Percentiles rank a stretch among this genome's conserved stretches.
These are phyloP conservation scores for Vulpes ferrilata DNA, from an alignment of 2,113 vertebrate genomes.

Conservation along the genomic window DNA sequence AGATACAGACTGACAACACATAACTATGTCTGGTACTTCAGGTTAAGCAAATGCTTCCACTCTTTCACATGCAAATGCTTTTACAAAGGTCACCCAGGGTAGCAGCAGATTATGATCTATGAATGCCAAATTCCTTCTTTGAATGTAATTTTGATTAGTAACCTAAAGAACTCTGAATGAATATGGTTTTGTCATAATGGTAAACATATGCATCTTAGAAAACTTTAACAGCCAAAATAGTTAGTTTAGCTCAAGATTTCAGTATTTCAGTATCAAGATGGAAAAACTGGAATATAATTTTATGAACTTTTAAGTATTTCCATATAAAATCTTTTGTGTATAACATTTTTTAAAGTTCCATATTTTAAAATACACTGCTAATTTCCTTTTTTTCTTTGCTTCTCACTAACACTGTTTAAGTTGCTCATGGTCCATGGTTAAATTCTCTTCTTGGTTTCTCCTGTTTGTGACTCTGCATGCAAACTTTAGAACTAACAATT, in stretches of 20 bases:
- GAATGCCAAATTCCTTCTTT: constrained; percentile 45
- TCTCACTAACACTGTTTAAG: background rate
- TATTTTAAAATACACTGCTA: background rate
- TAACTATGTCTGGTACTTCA: background rate
- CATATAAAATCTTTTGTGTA: background rate
- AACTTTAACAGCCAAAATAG: constrained; percentile 6
- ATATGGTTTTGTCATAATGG: constrained; percentile 23
- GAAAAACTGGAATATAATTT: background rate
- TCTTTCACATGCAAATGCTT: background rate
- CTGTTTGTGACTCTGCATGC: background rate
- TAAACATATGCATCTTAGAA: constrained; percentile 28
- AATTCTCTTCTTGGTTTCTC: background rate
- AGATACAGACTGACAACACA: constrained; percentile 25
- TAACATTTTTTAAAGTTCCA: background rate
- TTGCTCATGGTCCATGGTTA: background rate
- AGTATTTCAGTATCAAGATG: background rate
- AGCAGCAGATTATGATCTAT: background rate
- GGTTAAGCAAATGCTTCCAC: background rate
- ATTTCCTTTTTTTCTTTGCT: background rate
- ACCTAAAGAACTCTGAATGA: background rate
- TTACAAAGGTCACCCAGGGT: background rate
- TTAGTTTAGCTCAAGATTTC: constrained; percentile 36
- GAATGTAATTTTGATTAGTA: constrained; percentile 34
- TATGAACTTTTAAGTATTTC: background rate
- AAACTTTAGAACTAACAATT: background rate